Base-by-base conservation (phyloP, 2,113 vertebrate genomes). In the Catharus fuscescens region DNA sequence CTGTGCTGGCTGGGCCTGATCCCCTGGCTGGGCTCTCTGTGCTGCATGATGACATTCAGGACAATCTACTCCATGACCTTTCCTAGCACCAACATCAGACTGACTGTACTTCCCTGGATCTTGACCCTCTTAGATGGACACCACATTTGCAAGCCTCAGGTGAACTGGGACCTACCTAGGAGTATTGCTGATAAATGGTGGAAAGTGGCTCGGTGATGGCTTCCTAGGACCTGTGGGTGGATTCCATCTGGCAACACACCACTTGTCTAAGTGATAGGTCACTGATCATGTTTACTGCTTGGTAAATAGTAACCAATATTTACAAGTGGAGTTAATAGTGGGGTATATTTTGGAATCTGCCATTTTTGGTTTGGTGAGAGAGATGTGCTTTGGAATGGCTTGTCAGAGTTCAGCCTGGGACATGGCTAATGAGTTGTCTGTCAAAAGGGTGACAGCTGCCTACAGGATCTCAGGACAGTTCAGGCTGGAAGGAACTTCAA, bases 31-130 rank as follows among this genome's bases (percentile, higher is more conserved):
- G 25, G 18, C 32, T 19, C 3, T 29, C 47, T 2, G 3, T 56
- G 26, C 17, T 44, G 5, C 0, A 0, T 45, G 13, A 24, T 11
- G 20, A 8, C 24, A 31, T 8, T 61, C 25, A 47, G 28, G 25
- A 8, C 7, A 2, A 24, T 40, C 40, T 61, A 20, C 24, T 72
- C 29, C 13, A 7, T 45, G n/a, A 61, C 7, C 10, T 67, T 91
- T 47, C 21, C 36, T 12, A 14, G 36, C 54, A 69, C 25, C 2
- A 6, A 3, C 0, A 1, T 34, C 40, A 61, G 34, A 31, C 47
- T n/a, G 47, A 23, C 31, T 44, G 8, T 34, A 32, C 19, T 48
- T 80, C 16, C 19, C 10, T n/a, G 19, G 9, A 38, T 62, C 28
- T 13, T 8, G 16, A 28, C 10, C 32, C 11, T 57, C 32, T 8